Evolutionary conservation across 1,140 invertebrate species (phyloP).

Genomic region (Semibalanus balanoides): DNA sequence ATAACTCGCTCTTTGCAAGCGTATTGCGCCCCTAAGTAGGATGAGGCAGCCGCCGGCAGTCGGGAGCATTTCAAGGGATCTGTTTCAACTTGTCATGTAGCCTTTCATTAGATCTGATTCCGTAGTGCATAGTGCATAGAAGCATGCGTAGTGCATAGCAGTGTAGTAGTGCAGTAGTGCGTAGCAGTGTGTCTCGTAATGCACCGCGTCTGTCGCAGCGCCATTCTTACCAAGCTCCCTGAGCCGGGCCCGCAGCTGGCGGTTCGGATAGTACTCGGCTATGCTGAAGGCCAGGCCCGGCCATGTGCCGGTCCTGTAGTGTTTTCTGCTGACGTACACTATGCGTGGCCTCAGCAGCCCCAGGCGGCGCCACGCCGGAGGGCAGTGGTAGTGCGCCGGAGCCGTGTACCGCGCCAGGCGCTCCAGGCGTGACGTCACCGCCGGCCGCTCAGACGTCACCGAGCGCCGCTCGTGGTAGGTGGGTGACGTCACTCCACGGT

Average conservation of each 20-base stretch:
- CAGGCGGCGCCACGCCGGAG: not conserved
- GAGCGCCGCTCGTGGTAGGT: not conserved
- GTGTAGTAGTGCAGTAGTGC: no score
- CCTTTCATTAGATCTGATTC: no score
- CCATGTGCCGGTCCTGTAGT: not conserved
- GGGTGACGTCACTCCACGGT: not conserved
- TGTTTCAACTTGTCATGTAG: no score
- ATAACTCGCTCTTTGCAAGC: no score
- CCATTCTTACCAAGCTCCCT: not conserved
- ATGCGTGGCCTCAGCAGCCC: not conserved
- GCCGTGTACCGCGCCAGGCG: not conserved
- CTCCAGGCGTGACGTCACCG: not conserved
- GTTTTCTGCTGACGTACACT: not conserved
- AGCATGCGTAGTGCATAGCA: no score
- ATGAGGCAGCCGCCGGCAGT: no score
- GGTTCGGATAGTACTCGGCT: not conserved
- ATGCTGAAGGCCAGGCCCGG: not conserved
- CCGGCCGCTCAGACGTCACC: not conserved
- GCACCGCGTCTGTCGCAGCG: not conserved
- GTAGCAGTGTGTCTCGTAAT: no score
- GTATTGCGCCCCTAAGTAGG: no score
- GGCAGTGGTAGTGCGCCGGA: slow-evolving; percentile 39
- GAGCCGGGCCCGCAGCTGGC: not conserved
- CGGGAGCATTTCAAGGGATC: no score
- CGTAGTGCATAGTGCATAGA: no score